These are phyloP conservation scores for Fragum whitleyi DNA, from an alignment of 2,888 invertebrate genomes.

Conservation along the genomic window DNA sequence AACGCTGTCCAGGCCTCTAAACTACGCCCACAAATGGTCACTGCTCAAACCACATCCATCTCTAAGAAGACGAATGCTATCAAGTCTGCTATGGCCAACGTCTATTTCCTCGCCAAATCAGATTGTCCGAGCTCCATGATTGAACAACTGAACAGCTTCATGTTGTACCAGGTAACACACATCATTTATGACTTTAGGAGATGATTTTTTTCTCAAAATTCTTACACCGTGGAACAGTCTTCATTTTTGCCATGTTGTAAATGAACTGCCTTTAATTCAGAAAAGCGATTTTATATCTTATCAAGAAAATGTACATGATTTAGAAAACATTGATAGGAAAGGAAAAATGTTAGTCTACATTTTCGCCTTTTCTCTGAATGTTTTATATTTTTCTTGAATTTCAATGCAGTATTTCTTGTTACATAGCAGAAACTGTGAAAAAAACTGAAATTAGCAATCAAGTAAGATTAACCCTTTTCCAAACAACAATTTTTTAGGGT, in stretches of 20 bases:
- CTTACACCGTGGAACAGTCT: too few relatives aligned
- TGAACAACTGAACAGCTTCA: background rate
- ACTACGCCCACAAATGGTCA: conserved; percentile 9
- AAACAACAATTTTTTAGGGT: too few relatives aligned
- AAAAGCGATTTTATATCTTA: too few relatives aligned
- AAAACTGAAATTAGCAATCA: too few relatives aligned
- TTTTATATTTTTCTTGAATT: conserved; percentile 5
- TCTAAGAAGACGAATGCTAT: background rate
- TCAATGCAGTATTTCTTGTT: too few relatives aligned
- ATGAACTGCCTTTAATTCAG: too few relatives aligned
- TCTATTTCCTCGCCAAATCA: conserved; percentile 13
- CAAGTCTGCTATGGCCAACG: conserved; percentile 4
- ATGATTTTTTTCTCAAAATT: background rate
- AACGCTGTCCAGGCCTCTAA: conserved; percentile 2
- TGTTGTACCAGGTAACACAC: conserved; percentile 4
- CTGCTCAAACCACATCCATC: background rate
- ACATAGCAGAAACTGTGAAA: too few relatives aligned
- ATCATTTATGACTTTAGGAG: background rate
- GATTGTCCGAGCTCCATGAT: conserved; percentile 6
- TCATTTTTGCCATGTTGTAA: too few relatives aligned
- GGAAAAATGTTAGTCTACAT: background rate
- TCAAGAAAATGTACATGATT: background rate
- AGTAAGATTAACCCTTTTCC: too few relatives aligned
- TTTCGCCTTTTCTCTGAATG: conserved; percentile 7
- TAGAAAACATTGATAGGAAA: conserved; percentile 10